Conservation (phyloP, 2,888 invertebrate genomes). For the Nymphalis c-album region DNA sequence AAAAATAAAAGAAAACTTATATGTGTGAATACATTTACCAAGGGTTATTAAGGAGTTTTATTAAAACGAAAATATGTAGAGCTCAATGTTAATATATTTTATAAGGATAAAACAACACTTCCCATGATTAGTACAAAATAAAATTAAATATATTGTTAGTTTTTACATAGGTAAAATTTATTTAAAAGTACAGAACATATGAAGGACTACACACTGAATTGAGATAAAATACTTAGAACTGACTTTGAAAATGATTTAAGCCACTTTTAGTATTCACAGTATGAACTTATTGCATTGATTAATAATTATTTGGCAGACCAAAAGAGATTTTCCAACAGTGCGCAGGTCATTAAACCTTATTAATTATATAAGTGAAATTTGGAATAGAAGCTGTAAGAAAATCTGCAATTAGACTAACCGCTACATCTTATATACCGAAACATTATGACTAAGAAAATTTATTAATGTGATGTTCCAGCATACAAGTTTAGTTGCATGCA, state of each 20-base stretch:
- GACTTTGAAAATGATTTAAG: slow-evolving; percentile 80
- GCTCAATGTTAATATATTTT: slow-evolving; percentile 83
- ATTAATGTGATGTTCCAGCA: slow-evolving; percentile 78
- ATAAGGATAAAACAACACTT: slow-evolving; percentile 82
- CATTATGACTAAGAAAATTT: slow-evolving; percentile 77
- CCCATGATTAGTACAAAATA: slow-evolving; percentile 82
- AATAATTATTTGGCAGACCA: slow-evolving; percentile 79
- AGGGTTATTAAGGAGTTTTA: slow-evolving; percentile 50
- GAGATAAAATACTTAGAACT: slow-evolving; percentile 79
- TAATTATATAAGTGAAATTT: slow-evolving; percentile 77
- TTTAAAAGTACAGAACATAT: slow-evolving; percentile 81
- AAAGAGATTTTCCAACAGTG: slow-evolving; percentile 82
- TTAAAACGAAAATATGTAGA: slow-evolving; percentile 79
- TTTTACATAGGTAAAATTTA: slow-evolving; percentile 81
- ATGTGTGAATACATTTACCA: not conserved
- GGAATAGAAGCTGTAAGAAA: slow-evolving; percentile 82
- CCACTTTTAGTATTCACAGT: slow-evolving; percentile 81
- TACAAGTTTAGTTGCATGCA: slow-evolving; percentile 80
- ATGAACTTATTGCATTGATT: slow-evolving; percentile 79
- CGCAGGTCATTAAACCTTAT: slow-evolving; percentile 76
- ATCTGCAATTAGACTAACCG: slow-evolving; percentile 81
- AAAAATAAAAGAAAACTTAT: not conserved
- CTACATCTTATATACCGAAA: slow-evolving; percentile 80
- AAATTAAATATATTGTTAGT: slow-evolving; percentile 82
- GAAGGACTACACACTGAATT: slow-evolving; percentile 81